Base-by-base conservation (phyloP, 2,113 vertebrate genomes). In the Solenodon paradoxus region DNA sequence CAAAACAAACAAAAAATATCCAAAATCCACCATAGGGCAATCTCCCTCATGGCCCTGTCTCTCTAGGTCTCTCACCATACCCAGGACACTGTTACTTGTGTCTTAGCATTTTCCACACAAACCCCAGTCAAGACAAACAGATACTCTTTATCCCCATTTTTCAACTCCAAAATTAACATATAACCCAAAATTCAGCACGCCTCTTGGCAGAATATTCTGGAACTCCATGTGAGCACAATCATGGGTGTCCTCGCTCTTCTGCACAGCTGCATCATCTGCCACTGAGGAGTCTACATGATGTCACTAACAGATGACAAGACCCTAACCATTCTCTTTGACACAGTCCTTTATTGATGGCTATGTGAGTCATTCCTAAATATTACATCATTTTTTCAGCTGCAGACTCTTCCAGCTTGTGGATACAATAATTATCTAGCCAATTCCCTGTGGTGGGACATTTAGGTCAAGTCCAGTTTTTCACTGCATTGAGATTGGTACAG, bases 191-290 rank as follows among this genome's bases (percentile, higher is more conserved):
- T 83, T 40, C 74, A 79, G n/a, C 2, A 9, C 38, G 1, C 30
- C 71, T 1, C 45, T 3, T 28, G 24, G 9, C n/a, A 1, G 45
- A 4, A 1, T 26, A 4, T 78, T 35, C 47, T 59, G 24, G 24
- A 12, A 12, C 11, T 0, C 26, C 2, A 0, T 17, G 4, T 3
- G 0, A 3, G 15, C 16, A 16, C 59, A 3, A n/a, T 15, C 22
- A 2, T 0, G 3, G 2, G 17, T 3, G 28, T 49, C 66, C 55
- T 19, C 17, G 2, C 24, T 28, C 42, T 22, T 28, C 63, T 12
- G 47, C 19, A 9, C 15, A 20, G 49, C 68, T 10, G 5, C 6
- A 0, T 2, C 5, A 5, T 5, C 8, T 3, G n/a, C 55, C 2
- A 0, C 3, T 19, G 53, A 35, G 47, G 49, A 38, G 7, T 35